Base-by-base conservation (phyloP, 2,888 invertebrate species). In the Agonopterix alstromeriana region DNA sequence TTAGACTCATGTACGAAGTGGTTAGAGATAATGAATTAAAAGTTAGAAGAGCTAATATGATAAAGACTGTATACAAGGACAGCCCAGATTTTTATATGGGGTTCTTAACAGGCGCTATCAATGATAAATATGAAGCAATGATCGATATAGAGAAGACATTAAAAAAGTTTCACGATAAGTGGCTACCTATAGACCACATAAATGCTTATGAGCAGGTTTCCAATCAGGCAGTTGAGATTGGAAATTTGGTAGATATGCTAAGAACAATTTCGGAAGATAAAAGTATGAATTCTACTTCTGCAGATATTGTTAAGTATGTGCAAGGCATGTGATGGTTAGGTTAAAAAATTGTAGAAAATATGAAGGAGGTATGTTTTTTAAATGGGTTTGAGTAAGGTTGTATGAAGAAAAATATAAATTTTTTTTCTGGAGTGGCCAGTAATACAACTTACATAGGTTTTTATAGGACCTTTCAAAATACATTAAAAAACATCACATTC, bases 161-260 rank as follows among this genome's bases (percentile, higher is more conserved):
- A 0, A 62, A 64, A 9, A 42, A 11, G 8, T 42, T 80, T 0
- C 73, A 76, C 8, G 38, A 53, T 0, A 64, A 67, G 0, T 84
- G 83, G 84, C 72, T 65, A n/a, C 83, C 83, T 0, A 71, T 84
- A 14, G 84, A 84, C n/a, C 84, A 83, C 51, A 77, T 83, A 0
- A 84, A 82, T 10, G 83, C 81, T 0, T 84, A 83, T 38, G 83
- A 82, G 3, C 81, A 82, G 49, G 80, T 83, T 0, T 77, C 82
- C 0, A 83, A 82, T 11, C 76, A 77, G 12, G 81, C 73, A 0
- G 76, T 81, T 0, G 80, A 82, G 44, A 67, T 82, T 0, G 73
- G 59, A 1, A 74, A 81, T 47, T 46, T 82, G 0, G 64, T 77
- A 5, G 82, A 82, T 8, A 53, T 80, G 36, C 7, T 27, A 1